phyloP scores from a whole-genome alignment of 2,113 vertebrate species.

The Piaya cayana region DNA sequence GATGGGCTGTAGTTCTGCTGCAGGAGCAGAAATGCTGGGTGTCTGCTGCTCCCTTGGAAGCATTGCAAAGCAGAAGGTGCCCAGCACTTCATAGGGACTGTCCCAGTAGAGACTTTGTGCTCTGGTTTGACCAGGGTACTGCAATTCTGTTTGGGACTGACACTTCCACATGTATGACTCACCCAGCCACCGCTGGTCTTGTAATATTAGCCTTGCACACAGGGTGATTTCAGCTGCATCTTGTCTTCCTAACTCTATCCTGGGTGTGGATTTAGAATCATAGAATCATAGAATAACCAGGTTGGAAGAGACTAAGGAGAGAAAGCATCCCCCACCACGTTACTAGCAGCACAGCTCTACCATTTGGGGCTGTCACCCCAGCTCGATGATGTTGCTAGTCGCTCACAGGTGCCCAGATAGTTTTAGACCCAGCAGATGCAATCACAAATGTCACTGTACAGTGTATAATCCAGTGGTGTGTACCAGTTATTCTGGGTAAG shows the following conservation, averaged over 20 bases:
- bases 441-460: background rate
- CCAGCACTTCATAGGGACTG: background rate
- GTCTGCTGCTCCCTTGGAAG: background rate
- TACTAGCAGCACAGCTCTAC: background rate
- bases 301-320: background rate
- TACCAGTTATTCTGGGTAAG: background rate
- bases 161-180: background rate
- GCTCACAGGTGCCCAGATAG: background rate
- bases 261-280: background rate
- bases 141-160: accelerated
- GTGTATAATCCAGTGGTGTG: background rate
- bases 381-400: background rate
- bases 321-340: background rate
- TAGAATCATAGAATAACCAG: no score
- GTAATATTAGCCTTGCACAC: background rate
- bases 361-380: background rate
- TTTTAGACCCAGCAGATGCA: background rate
- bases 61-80: background rate
- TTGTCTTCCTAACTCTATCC: background rate
- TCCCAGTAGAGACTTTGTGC: accelerated
- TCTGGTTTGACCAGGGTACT: background rate
- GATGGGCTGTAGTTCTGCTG: accelerated
- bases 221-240: background rate
- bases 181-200: background rate
- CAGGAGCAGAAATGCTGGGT: background rate